Percentiles rank a stretch among this genome's conserved stretches.
Conservation (phyloP, 2,797 vertebrate species). For the Esox lucius region DNA sequence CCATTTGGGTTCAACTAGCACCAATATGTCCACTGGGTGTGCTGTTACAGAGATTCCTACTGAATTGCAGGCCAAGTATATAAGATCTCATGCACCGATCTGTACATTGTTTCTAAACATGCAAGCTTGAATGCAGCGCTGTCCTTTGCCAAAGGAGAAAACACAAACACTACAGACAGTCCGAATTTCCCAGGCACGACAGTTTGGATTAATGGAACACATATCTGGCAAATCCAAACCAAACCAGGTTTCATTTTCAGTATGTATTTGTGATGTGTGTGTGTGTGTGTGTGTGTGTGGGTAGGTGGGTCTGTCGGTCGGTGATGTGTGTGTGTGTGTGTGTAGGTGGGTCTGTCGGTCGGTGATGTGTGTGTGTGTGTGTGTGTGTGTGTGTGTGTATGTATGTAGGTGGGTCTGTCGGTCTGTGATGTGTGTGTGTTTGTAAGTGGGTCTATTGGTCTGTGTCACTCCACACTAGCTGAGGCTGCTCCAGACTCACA, state of each 20-base stretch:
- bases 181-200: background rate
- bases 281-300: background rate
- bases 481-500: constrained; percentile 78
- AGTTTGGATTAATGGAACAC: background rate
- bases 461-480: constrained; percentile 57
- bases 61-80: background rate
- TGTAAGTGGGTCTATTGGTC: background rate
- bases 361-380: background rate
- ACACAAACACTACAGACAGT: background rate
- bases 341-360: background rate
- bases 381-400: background rate
- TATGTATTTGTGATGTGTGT: background rate
- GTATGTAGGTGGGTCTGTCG: background rate
- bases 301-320: background rate
- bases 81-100: background rate
- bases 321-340: background rate
- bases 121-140: background rate
- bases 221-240: background rate
- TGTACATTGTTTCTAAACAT: background rate
- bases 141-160: background rate
- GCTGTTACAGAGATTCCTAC: background rate
- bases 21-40: background rate
- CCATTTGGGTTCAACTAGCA: background rate
- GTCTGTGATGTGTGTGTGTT: background rate
- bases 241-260: background rate